Percentiles rank a stretch among this genome's conserved stretches.
Conservation (phyloP, 2,888 invertebrate genomes). For the Campoplex capitator region DNA sequence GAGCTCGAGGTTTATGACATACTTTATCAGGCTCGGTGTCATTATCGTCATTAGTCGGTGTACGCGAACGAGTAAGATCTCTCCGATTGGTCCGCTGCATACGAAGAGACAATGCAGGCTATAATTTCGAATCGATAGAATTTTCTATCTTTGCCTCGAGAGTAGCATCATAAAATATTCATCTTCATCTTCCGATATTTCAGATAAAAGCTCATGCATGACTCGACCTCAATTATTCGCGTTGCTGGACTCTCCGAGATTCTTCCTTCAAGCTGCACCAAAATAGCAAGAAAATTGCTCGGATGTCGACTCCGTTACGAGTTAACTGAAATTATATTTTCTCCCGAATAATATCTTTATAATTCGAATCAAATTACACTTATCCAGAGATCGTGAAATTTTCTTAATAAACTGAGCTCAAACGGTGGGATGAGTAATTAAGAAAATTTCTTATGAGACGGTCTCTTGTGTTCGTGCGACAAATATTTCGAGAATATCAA, state of each 20-base stretch:
- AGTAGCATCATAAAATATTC: constrained; percentile 57
- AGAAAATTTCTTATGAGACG: neutral
- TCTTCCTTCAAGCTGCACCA: constrained; percentile 6
- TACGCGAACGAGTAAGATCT: neutral
- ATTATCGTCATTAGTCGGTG: constrained; percentile 58
- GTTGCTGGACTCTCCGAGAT: neutral
- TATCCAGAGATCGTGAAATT: neutral
- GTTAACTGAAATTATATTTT: neutral
- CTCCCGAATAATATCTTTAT: neutral
- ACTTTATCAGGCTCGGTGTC: constrained; percentile 49
- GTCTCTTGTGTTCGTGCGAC: neutral
- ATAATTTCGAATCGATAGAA: constrained; percentile 47
- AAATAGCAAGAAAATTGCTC: constrained; percentile 1
- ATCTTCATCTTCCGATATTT: constrained; percentile 15
- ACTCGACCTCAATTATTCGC: constrained; percentile 45
- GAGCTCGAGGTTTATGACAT: constrained; percentile 59
- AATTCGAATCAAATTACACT: neutral
- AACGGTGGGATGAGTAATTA: neutral
- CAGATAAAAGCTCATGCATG: constrained; percentile 12
- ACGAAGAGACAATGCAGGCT: constrained; percentile 20
- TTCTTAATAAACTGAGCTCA: neutral
- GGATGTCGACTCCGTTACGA: neutral
- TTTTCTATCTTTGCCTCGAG: constrained; percentile 51
- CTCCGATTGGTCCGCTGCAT: neutral
- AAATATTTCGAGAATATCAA: neutral